Evolutionary conservation across 2,888 invertebrate species (phyloP).

Genomic region (Nesidiocoris tenuis): DNA sequence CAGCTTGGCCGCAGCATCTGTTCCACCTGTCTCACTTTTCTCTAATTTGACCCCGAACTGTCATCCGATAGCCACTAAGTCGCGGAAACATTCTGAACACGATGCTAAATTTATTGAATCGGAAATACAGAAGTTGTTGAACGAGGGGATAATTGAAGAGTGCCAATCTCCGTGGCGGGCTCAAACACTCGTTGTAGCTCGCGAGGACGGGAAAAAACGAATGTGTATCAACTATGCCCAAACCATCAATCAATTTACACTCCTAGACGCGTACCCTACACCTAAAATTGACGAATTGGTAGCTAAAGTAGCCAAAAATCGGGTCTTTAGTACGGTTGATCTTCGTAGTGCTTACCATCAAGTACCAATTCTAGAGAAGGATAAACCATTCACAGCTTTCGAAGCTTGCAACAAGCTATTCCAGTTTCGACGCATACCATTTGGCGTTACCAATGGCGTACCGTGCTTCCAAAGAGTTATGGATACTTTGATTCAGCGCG

Average conservation of each 20-base stretch:
- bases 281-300: conserved; percentile 46
- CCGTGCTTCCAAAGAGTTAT: too few relatives aligned
- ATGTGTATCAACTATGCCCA: conserved; percentile 18
- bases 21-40: conserved; percentile 3
- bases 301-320: conserved; percentile 39
- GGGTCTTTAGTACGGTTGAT: conserved; percentile 46
- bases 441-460: conserved; percentile 49
- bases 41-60: conserved; percentile 1
- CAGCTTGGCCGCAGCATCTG: not conserved
- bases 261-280: conserved; percentile 44
- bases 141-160: not conserved
- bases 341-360: conserved; percentile 33
- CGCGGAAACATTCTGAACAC: conserved; percentile 6
- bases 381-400: conserved; percentile 40
- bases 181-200: conserved; percentile 1
- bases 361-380: conserved; percentile 12
- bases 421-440: conserved; percentile 47
- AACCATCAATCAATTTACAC: conserved; percentile 6
- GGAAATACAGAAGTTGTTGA: conserved; percentile 2
- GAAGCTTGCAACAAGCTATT: conserved; percentile 45
- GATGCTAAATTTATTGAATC: conserved; percentile 8
- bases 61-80: conserved; percentile 25
- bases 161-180: conserved; percentile 23
- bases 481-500: too few relatives aligned
- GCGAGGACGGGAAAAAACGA: not conserved